These are phyloP conservation scores for Rutilus rutilus DNA, from an alignment of 2,113 vertebrate genomes.

Conservation along the genomic window DNA sequence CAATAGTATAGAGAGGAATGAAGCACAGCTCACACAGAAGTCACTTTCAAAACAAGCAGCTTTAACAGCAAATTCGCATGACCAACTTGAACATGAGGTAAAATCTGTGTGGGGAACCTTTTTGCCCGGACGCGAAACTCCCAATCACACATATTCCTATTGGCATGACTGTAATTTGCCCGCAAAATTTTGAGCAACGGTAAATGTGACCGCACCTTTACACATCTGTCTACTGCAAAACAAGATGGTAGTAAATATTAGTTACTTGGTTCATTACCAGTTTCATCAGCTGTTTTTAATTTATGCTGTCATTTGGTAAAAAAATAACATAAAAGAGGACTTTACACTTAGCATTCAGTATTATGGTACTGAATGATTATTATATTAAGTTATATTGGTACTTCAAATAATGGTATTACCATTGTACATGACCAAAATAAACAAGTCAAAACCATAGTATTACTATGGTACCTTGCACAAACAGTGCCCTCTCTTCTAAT, in stretches of 20 bases:
- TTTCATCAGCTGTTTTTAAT: neutral
- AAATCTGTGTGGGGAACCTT: no score
- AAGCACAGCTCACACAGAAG: no score
- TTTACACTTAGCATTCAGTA: no score
- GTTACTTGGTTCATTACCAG: neutral
- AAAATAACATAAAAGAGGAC: neutral
- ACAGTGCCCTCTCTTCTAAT: conserved; percentile 15
- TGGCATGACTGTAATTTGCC: no score
- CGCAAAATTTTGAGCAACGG: no score
- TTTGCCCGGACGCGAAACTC: no score
- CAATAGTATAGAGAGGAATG: no score
- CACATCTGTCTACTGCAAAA: neutral
- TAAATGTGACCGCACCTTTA: no score
- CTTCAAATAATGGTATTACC: neutral
- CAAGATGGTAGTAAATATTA: neutral
- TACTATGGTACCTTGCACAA: neutral
- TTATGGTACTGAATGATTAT: neutral
- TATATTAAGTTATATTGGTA: neutral
- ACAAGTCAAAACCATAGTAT: neutral
- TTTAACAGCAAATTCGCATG: no score
- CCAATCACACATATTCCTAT: no score
- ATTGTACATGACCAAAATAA: neutral
- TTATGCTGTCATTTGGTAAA: neutral
- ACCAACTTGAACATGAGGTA: no score
- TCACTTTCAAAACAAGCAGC: no score